Conservation (phyloP, 2,888 invertebrate genomes). For the Orthonychiurus folsomi region DNA sequence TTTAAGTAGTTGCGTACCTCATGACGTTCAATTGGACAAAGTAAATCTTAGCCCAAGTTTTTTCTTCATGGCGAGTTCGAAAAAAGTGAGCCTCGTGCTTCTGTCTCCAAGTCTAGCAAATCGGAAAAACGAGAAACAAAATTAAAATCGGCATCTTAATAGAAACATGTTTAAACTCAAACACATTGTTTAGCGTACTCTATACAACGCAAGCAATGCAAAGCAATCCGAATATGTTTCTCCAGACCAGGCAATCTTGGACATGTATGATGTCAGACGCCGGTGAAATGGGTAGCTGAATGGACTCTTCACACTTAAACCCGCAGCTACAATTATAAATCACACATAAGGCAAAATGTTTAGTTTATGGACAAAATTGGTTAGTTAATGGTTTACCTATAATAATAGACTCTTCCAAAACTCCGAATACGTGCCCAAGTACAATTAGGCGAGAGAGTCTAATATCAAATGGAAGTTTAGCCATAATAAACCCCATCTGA, state of each 20-base stretch:
- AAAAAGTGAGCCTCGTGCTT: slow-evolving; percentile 55
- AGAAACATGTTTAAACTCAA: no score
- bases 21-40: slow-evolving; percentile 63
- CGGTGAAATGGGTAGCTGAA: slow-evolving; percentile 66
- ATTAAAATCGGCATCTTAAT: no score
- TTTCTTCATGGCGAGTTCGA: slow-evolving; percentile 47
- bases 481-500: slow-evolving; percentile 73
- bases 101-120: slow-evolving; percentile 62
- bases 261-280: slow-evolving; percentile 60
- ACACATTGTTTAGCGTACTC: slow-evolving; percentile 47
- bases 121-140: background rate
- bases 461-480: slow-evolving; percentile 71
- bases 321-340: slow-evolving; percentile 56
- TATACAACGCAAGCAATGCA: slow-evolving; percentile 69
- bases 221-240: slow-evolving; percentile 76
- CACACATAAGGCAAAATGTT: background rate
- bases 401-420: slow-evolving; percentile 71
- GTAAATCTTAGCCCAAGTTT: slow-evolving; percentile 59
- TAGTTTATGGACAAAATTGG: background rate
- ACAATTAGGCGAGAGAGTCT: slow-evolving; percentile 72
- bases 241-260: slow-evolving; percentile 71
- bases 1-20: no score
- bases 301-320: slow-evolving; percentile 69
- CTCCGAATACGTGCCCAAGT: slow-evolving; percentile 75
- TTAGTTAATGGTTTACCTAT: slow-evolving; percentile 55